phyloP scores from a whole-genome alignment of 2,888 invertebrate species.

The Oeneis ivallda region DNA sequence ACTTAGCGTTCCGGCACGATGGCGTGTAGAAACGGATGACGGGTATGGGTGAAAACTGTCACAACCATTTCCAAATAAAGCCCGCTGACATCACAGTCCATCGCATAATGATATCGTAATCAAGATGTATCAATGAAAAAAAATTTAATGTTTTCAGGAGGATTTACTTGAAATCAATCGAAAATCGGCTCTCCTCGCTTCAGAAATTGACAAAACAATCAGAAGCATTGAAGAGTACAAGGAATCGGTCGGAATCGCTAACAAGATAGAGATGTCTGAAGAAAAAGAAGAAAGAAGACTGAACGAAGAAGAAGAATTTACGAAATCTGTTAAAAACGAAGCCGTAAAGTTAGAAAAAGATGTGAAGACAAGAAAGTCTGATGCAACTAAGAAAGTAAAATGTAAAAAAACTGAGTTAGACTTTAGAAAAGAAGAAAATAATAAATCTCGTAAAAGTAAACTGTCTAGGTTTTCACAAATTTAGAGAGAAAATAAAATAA shows the following conservation, averaged over 20 bases:
- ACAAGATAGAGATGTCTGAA: not conserved
- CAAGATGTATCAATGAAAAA: not conserved
- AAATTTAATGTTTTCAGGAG: constrained; percentile 51
- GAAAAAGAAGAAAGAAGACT: not conserved
- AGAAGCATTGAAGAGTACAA: constrained; percentile 74
- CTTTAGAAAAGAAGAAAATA: not conserved
- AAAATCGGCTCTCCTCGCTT: constrained; percentile 68
- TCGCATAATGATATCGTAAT: too few species aligned
- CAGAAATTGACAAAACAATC: constrained; percentile 71
- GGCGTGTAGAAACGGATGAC: too few species aligned
- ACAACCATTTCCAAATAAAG: too few species aligned
- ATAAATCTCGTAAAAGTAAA: not conserved
- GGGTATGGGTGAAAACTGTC: too few species aligned
- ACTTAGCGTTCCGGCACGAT: too few species aligned
- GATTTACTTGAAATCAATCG: constrained; percentile 70
- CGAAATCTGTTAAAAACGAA: not conserved
- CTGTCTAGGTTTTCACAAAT: constrained; percentile 10
- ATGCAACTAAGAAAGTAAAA: not conserved
- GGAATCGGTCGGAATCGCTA: constrained; percentile 65
- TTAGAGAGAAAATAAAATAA: not conserved
- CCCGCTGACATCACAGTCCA: too few species aligned
- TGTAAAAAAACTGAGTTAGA: not conserved
- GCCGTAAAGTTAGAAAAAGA: not conserved
- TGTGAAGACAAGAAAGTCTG: not conserved
- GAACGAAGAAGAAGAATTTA: not conserved